Percentiles rank a stretch among this genome's conserved stretches.
Conservation (phyloP, 1,140 invertebrate species). For the Reticulitermes speratus region DNA sequence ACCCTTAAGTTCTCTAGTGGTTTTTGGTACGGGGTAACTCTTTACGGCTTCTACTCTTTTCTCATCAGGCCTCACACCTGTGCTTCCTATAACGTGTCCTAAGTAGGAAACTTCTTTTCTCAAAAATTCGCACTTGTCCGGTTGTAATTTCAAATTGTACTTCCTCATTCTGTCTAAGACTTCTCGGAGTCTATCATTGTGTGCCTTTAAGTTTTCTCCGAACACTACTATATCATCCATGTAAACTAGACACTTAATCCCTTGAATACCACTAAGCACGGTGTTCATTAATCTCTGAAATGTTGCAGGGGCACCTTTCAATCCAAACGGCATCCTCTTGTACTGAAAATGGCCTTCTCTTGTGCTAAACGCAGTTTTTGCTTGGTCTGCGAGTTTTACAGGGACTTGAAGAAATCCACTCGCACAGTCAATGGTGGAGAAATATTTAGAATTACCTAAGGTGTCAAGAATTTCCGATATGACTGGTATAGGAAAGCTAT, state of each 20-base stretch:
- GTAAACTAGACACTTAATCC: slow-evolving; percentile 44
- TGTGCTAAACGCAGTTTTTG: slow-evolving; percentile 51
- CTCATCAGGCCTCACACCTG: slow-evolving; percentile 48
- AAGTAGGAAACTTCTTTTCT: slow-evolving; percentile 47
- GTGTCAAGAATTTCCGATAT: slow-evolving; percentile 51
- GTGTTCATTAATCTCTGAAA: slow-evolving; percentile 44
- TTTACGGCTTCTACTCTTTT: slow-evolving; percentile 45
- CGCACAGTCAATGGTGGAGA: slow-evolving; percentile 48
- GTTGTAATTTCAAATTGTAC: slow-evolving; percentile 48
- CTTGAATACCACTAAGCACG: slow-evolving; percentile 42
- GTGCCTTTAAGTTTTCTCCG: slow-evolving; percentile 42
- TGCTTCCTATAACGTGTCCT: slow-evolving; percentile 46
- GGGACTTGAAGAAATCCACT: slow-evolving; percentile 54
- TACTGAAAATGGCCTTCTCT: slow-evolving; percentile 46
- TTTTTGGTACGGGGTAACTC: slow-evolving; percentile 47
- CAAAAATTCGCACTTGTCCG: slow-evolving; percentile 52
- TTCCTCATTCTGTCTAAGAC: slow-evolving; percentile 45
- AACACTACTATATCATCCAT: slow-evolving; percentile 50
- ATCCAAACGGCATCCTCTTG: slow-evolving; percentile 41
- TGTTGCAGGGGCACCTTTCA: slow-evolving; percentile 40
- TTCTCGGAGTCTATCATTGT: slow-evolving; percentile 39
- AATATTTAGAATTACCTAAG: slow-evolving; percentile 45
- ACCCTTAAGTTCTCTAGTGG: slow-evolving; percentile 44
- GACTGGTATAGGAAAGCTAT: slow-evolving; percentile 54
- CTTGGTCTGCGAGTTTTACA: slow-evolving; percentile 42